Percentiles rank a stretch among this genome's conserved stretches.
These are phyloP conservation scores for Linurgus olivaceus DNA, from an alignment of 2,797 vertebrate genomes.

Conservation along the genomic window DNA sequence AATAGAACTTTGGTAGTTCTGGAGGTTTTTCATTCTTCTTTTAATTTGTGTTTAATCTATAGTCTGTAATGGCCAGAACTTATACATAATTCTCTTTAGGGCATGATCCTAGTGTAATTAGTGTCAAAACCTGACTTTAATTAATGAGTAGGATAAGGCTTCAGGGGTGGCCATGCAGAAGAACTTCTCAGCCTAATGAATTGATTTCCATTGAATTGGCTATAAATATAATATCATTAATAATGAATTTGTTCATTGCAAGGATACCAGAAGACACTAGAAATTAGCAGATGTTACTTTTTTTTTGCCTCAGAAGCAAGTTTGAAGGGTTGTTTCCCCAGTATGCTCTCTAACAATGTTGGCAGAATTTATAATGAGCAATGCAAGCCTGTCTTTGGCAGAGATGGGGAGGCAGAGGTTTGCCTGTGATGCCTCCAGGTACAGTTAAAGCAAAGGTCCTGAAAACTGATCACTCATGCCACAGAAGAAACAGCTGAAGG, in stretches of 20 bases:
- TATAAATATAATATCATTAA: slow-evolving; percentile 45
- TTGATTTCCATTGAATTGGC: neutral
- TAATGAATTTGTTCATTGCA: slow-evolving; percentile 3
- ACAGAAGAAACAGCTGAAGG: neutral
- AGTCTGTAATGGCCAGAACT: neutral
- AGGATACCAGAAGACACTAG: neutral
- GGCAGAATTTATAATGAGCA: neutral
- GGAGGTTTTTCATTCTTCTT: neutral
- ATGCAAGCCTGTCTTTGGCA: neutral
- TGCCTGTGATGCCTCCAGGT: neutral
- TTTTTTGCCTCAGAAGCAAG: neutral
- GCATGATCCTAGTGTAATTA: slow-evolving; percentile 9
- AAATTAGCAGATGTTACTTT: neutral
- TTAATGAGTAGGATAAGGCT: slow-evolving; percentile 16
- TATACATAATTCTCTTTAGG: slow-evolving; percentile 2
- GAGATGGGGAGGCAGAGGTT: neutral
- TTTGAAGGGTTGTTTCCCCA: neutral
- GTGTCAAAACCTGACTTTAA: slow-evolving; percentile 30
- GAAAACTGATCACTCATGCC: neutral
- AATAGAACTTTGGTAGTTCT: neutral
- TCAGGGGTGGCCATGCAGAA: neutral
- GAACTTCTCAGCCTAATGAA: slow-evolving; percentile 35
- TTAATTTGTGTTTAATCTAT: neutral
- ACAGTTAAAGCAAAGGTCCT: neutral
- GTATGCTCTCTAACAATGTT: neutral